Base-by-base conservation (phyloP, 2,888 invertebrate genomes). In the Oegoconia quadripuncta region DNA sequence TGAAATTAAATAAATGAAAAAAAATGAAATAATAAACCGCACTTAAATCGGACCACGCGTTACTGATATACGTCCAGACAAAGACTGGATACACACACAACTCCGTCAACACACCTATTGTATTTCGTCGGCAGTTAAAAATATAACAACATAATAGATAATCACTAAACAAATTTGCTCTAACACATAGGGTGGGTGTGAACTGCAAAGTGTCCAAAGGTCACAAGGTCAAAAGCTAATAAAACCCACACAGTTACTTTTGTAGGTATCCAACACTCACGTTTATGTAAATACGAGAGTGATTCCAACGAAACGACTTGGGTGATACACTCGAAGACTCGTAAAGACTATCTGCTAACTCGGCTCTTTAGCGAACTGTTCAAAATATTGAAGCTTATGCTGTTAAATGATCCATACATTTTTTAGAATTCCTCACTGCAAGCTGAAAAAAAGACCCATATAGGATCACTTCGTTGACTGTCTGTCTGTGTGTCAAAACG, bases 211-310 rank as follows among this genome's bases (percentile, higher is more conserved):
- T 17, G 25, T 34, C 31, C 13, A 42, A 49, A 45, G 39, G 44
- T 28, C 28, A 39, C 18, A 27, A 35, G 55, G 56, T 58, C 57
- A 58, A 62, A 60, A 46, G 50, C 48, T 48, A 57, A 67, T 66
- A 66, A 64, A 64, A 59, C 42, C 46, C 55, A 55, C n/a, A 53
- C 52, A 35, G 47, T 33, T 45, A 49, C 50, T 48, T 47, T 44
- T 40, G 46, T 44, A 31, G 23, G 32, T 46, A 38, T 32, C 27
- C 33, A 23, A 31, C 41, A 37, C 46, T 48, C 50, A 39, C 54
- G 48, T 56, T 60, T 64, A 65, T 67, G 66, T 64, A 67, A 70
- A 70, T 67, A 58, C 45, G 42, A 42, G 48, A 52, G 51, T 51
- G 55, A 60, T 61, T 63, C 50, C 39, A 34, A 47, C 46, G 28